These are phyloP conservation scores for Ryuthela nishihirai DNA, from an alignment of 2,888 invertebrate genomes.

Conservation along the genomic window DNA sequence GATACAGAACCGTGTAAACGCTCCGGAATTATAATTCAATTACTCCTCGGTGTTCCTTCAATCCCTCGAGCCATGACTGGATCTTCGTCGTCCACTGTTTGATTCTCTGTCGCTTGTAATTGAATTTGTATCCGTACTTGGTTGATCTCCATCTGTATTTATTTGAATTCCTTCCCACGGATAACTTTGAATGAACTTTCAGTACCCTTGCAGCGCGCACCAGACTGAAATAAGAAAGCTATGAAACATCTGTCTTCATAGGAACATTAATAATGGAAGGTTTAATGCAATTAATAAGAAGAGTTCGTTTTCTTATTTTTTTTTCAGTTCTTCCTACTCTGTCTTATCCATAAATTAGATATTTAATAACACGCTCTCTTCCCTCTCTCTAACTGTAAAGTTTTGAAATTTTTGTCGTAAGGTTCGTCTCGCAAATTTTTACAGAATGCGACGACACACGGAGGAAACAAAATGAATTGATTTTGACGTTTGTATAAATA, in stretches of 20 bases:
- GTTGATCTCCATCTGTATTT: slow-evolving; percentile 36
- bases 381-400: too few species aligned
- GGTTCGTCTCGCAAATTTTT: too few species aligned
- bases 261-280: slow-evolving; percentile 38
- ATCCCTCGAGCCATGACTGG: too few species aligned
- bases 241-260: too few species aligned
- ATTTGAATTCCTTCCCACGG: slow-evolving; percentile 36
- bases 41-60: slow-evolving; percentile 32
- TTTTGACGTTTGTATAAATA: too few species aligned
- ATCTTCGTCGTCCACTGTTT: too few species aligned
- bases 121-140: slow-evolving; percentile 38
- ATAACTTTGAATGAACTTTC: too few species aligned
- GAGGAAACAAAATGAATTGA: too few species aligned
- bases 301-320: slow-evolving; percentile 10
- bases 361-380: slow-evolving; percentile 34
- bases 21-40: slow-evolving; percentile 37
- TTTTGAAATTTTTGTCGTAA: too few species aligned
- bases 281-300: slow-evolving; percentile 36
- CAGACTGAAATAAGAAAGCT: too few species aligned
- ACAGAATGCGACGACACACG: too few species aligned
- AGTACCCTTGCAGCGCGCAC: too few species aligned
- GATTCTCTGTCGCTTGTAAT: slow-evolving; percentile 29
- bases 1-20: slow-evolving; percentile 35
- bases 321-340: slow-evolving; percentile 9
- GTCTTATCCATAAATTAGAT: slow-evolving; percentile 39